A percentile compares a stretch with the other conserved stretches of the same genome.
Evolutionary conservation across 1,140 invertebrate species (phyloP).

Genomic region (Cyrtorhinus lividipennis): DNA sequence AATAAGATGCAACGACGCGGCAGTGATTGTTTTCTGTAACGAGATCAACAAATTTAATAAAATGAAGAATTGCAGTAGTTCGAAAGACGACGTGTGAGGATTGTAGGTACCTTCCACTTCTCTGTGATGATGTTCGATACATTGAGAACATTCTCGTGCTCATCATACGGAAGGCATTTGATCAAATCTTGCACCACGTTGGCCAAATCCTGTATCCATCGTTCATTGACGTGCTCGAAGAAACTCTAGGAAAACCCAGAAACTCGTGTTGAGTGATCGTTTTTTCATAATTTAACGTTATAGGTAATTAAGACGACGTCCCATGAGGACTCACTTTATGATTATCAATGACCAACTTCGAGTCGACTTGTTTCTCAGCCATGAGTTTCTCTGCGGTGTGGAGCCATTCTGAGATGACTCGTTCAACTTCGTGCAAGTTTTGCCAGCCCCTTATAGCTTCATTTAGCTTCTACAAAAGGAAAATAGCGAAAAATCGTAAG

Average conservation of each 20-base stretch:
- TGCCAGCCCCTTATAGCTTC: slow-evolving; percentile 70
- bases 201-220: slow-evolving; percentile 64
- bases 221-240: slow-evolving; percentile 70
- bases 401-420: slow-evolving; percentile 70
- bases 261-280: neutral
- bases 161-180: slow-evolving; percentile 46
- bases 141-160: slow-evolving; percentile 52
- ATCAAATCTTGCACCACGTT: slow-evolving; percentile 65
- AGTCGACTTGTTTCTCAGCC: slow-evolving; percentile 47
- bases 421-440: slow-evolving; percentile 64
- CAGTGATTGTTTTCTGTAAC: slow-evolving; percentile 46
- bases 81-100: neutral
- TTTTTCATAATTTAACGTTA: neutral
- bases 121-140: slow-evolving; percentile 52
- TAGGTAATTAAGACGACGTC: neutral
- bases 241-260: slow-evolving; percentile 40
- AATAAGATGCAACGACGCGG: slow-evolving; percentile 71
- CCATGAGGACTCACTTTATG: slow-evolving; percentile 31
- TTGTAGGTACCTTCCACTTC: slow-evolving; percentile 46
- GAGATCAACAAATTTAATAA: neutral
- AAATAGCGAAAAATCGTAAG: slow-evolving; percentile 19
- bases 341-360: slow-evolving; percentile 26
- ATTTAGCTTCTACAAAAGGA: slow-evolving; percentile 46
- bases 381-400: slow-evolving; percentile 66
- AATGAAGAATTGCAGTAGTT: neutral